Percentiles rank a stretch among this genome's conserved stretches.
phyloP scores from a whole-genome alignment of 2,797 vertebrate species.

The Manis pentadactyla region DNA sequence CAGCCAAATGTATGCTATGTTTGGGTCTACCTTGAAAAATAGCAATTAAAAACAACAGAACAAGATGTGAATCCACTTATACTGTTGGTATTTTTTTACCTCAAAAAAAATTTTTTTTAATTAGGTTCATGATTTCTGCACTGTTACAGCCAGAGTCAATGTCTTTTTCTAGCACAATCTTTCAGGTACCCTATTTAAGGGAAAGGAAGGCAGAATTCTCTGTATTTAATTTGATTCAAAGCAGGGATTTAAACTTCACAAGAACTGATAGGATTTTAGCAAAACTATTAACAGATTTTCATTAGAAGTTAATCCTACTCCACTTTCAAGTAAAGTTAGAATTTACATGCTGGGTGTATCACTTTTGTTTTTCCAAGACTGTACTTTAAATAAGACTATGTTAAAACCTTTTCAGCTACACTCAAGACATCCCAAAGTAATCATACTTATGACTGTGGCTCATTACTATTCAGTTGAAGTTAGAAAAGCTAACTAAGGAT shows the following conservation, averaged over 20 bases:
- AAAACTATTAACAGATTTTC: slow-evolving; percentile 12
- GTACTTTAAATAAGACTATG: slow-evolving; percentile 12
- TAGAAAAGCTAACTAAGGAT: slow-evolving; percentile 46
- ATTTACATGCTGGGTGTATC: not conserved
- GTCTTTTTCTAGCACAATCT: not conserved
- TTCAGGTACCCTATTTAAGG: not conserved
- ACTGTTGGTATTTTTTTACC: not conserved
- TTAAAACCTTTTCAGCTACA: slow-evolving; percentile 44
- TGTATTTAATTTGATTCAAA: slow-evolving; percentile 30
- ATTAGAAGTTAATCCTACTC: slow-evolving; percentile 41
- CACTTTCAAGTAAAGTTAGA: slow-evolving; percentile 11
- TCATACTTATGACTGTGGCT: not conserved
- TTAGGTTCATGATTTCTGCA: not conserved
- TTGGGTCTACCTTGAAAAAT: not conserved
- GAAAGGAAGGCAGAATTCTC: slow-evolving; percentile 19
- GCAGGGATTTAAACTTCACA: slow-evolving; percentile 51
- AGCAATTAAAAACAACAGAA: not conserved
- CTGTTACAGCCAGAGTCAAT: not conserved
- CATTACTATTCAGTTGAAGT: slow-evolving; percentile 32
- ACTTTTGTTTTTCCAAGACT: slow-evolving; percentile 65
- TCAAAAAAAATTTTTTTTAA: not conserved
- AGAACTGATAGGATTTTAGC: slow-evolving; percentile 18
- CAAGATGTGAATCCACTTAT: not conserved
- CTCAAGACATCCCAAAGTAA: not conserved
- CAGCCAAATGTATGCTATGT: not conserved